Evolutionary conservation across 2,888 invertebrate genomes (phyloP).

Genomic region (Stenodera caucasica): DNA sequence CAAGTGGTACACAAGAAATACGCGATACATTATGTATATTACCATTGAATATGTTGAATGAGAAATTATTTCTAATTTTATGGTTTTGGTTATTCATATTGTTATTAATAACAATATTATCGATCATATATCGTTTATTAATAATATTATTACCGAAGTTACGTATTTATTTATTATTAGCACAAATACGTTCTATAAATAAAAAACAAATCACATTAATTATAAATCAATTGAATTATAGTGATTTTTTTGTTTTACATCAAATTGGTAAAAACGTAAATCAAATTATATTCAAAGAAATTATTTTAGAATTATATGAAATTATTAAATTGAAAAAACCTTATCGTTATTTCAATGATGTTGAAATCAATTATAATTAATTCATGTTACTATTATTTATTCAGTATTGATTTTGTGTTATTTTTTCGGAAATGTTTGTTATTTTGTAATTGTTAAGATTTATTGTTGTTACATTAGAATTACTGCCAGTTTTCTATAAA

Average conservation of each 20-base stretch:
- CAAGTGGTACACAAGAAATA: constrained; percentile 61
- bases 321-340: constrained; percentile 26
- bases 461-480: no score
- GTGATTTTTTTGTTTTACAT: constrained; percentile 79
- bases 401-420: no score
- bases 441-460: no score
- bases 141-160: constrained; percentile 62
- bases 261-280: constrained; percentile 77
- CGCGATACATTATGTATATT: constrained; percentile 72
- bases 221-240: constrained; percentile 61
- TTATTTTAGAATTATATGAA: constrained; percentile 53
- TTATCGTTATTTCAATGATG: constrained; percentile 22
- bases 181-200: constrained; percentile 61
- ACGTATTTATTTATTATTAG: constrained; percentile 64
- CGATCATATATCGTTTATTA: constrained; percentile 67
- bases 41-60: constrained; percentile 77
- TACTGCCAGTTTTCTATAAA: no score
- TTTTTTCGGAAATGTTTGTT: no score
- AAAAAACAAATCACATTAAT: constrained; percentile 58
- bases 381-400: no score
- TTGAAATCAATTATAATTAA: constrained; percentile 12
- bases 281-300: constrained; percentile 66
- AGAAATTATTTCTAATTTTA: constrained; percentile 74
- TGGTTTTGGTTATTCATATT: constrained; percentile 76
- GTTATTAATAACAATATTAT: constrained; percentile 62